These are phyloP conservation scores for Sminthurides aquaticus DNA, from an alignment of 2,888 invertebrate species.

Conservation along the genomic window DNA sequence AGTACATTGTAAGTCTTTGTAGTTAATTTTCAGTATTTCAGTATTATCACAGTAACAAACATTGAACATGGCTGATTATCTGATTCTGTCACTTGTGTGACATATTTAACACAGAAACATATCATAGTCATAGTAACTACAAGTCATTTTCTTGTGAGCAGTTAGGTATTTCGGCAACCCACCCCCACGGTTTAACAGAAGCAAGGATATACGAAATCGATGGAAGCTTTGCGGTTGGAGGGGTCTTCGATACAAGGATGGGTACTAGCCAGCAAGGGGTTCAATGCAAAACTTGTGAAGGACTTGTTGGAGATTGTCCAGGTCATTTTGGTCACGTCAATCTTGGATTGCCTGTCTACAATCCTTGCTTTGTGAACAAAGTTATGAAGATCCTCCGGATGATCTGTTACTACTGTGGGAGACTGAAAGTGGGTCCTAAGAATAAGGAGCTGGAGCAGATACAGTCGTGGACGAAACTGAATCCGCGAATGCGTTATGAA, in stretches of 20 bases:
- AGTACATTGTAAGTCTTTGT: conserved; percentile 13
- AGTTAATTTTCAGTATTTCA: too few species aligned
- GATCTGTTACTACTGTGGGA: conserved; percentile 7
- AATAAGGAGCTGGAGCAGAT: neutral
- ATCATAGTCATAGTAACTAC: too few species aligned
- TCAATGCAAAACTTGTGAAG: conserved; percentile 2
- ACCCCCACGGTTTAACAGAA: too few species aligned
- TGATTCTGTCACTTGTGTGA: too few species aligned
- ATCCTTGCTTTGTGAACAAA: conserved; percentile 5
- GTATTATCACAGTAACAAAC: too few species aligned
- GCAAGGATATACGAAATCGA: conserved; percentile 7
- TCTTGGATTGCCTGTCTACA: conserved; percentile 9
- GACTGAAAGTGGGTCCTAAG: neutral
- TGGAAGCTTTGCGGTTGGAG: conserved; percentile 3
- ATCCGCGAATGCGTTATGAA: neutral
- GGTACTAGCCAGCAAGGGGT: neutral
- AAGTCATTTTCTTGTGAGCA: too few species aligned
- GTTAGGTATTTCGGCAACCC: too few species aligned
- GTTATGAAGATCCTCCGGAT: conserved; percentile 9
- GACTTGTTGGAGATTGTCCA: neutral
- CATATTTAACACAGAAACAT: too few species aligned
- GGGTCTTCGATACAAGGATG: conserved; percentile 9
- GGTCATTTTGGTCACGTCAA: conserved; percentile 17
- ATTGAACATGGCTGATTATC: too few species aligned
- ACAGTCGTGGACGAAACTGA: neutral